These are phyloP conservation scores for Ostrea denselamellosa DNA, from an alignment of 1,140 invertebrate genomes.

Conservation along the genomic window DNA sequence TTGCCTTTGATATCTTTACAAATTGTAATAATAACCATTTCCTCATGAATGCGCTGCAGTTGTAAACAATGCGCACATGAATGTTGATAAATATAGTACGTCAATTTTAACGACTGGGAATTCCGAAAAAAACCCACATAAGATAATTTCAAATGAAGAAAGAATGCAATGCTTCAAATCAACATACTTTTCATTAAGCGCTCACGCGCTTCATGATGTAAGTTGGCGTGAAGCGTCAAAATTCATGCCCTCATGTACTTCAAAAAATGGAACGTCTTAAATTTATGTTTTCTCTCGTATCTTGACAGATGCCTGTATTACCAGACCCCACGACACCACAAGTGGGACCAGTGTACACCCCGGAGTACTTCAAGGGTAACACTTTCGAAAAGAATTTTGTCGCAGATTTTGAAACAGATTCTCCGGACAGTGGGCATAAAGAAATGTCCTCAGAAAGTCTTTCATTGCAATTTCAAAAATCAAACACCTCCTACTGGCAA, in stretches of 20 bases:
- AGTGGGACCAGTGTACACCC: conserved; percentile 65
- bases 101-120: no score
- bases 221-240: no score
- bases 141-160: no score
- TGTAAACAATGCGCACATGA: no score
- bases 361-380: conserved; percentile 61
- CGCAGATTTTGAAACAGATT: conserved; percentile 67
- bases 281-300: conserved; percentile 15
- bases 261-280: background rate
- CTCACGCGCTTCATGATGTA: no score
- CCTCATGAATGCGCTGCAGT: no score
- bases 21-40: no score
- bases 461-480: conserved; percentile 53
- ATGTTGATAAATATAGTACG: no score
- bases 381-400: conserved; percentile 64
- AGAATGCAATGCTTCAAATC: no score
- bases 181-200: no score
- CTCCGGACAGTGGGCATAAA: conserved; percentile 73
- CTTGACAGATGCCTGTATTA: conserved; percentile 63
- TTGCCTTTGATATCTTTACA: no score
- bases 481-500: conserved; percentile 54
- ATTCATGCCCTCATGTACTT: background rate
- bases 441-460: conserved; percentile 75
- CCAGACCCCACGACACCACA: conserved; percentile 71
- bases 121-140: no score